Conservation (phyloP, 35 echinoderm and acorn worm genomes). For the Ptychodera flava region DNA sequence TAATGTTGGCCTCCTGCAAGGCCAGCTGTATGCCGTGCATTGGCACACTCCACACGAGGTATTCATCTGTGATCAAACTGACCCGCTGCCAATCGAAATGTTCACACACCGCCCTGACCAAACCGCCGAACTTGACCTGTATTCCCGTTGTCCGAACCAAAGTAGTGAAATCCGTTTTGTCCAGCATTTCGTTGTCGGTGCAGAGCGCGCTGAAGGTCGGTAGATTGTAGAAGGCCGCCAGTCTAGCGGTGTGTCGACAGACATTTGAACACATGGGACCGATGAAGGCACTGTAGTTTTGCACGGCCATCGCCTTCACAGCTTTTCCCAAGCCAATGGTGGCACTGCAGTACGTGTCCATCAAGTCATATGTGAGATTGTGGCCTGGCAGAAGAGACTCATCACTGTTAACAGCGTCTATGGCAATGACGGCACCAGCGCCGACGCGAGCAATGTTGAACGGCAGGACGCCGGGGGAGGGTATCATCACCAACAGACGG, state of each 20-base stretch:
- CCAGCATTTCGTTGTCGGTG: not conserved
- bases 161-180: not conserved
- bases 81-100: not conserved
- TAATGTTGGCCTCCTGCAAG: not conserved
- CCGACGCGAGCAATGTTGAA: not conserved
- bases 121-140: not conserved
- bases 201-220: not conserved
- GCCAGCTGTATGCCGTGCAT: not conserved
- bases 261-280: not conserved
- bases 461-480: not conserved
- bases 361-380: not conserved
- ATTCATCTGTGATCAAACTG: not conserved
- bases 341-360: not conserved
- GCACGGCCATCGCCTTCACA: not conserved
- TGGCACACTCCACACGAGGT: not conserved
- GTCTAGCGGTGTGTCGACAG: not conserved
- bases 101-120: not conserved
- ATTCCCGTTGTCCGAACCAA: not conserved
- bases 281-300: not conserved
- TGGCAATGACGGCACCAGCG: not conserved
- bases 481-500: not conserved
- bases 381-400: not conserved
- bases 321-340: not conserved
- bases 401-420: not conserved
- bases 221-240: not conserved